Evolutionary conservation across 2,113 vertebrate genomes (phyloP), one percentile per base, ranked within the genome.

Genomic region (Strigops habroptila): DNA sequence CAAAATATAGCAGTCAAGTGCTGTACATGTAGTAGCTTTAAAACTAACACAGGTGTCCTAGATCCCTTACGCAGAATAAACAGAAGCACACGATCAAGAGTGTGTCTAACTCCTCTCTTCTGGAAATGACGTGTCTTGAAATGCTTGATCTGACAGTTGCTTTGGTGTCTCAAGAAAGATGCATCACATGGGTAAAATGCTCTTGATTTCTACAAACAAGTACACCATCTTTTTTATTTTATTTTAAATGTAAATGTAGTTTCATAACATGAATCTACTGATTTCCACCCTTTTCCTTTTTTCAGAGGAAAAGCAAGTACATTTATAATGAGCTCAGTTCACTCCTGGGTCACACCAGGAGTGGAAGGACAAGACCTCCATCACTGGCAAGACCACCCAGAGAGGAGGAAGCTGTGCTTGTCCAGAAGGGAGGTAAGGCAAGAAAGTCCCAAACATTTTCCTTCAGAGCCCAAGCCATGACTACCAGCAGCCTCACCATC

Each of bases 31-130:
- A 92, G 95, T 93, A 96, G 96, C 94, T 90, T 97, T 95, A 96
- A 97, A 97, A 96, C 97, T 97, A 97, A 97, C 97, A 97, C 96
- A 97, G 97, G 97, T 98, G 97, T 96, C 94, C 75, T 76, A 79
- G 90, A 95, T 86, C 69, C 91, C 92, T 94, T 88, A 82, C 28
- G 0, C 91, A 96, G 97, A 85, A 87, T 97, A 97, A 97, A 97
- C 67, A 95, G 96, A 94, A 97, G 96, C 94, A 93, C 90, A 97
- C 85, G 96, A 96, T 96, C 93, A 77, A 90, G 82, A 95, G 95
- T 74, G 95, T 71, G 81, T 80, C 82, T 55, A 90, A 92, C 48
- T 51, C 80, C 59, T 89, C 46, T 80, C 95, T 94, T 96, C 96
- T 96, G 82, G 87, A 96, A 96, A 93, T 68, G 73, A 93, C 9